Base-by-base conservation (phyloP, 2,888 invertebrate species). In the Odiellus spinosus region DNA sequence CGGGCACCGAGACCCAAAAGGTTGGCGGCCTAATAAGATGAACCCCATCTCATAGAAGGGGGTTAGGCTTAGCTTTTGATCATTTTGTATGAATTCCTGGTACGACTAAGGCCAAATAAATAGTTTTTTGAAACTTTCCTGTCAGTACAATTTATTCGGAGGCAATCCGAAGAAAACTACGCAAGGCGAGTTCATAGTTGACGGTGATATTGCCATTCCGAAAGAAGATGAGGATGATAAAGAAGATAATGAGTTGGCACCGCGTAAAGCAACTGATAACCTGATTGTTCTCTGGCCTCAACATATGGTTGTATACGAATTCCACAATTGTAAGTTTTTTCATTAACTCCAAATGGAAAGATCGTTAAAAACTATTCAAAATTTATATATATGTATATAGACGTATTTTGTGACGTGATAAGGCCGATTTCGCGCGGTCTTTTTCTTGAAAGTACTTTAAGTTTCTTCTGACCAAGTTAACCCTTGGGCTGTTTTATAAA, bases 121-220 rank as follows among this genome's bases (percentile, higher is more conserved):
- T n/a, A n/a, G n/a, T n/a, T n/a, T n/a, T n/a, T 26, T 26, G 26
- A 26, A 26, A n/a, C 34, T 3, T 14, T 40, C 21, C 17, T 46
- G 14, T 34, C 17, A 53, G 50, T 45, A 48, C 10, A 51, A 51
- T 41, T 14, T 51, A 6, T 49, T 49, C 1, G 53, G 51, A 17
- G 41, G 12, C 3, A 53, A 53, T 42, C 53, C 53, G 14, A 15
- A 33, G 8, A 40, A 41, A 40, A 51, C 51, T 3, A 44, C 46
- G 4, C 47, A 53, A 5, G 51, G 51, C 1, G 43, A 51, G 3
- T 45, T 44, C 3, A 41, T 52, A 1, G n/a, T 53, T 17, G 53
- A 53, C 40, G 53, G 53, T 10, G 53, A 53, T 26, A 52, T 53
- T 18, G 41, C 51, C 4, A 32, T 49, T 1, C 44, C 48, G 1